Conservation (phyloP, 2,113 vertebrate genomes). For the Ochotona curzoniae region DNA sequence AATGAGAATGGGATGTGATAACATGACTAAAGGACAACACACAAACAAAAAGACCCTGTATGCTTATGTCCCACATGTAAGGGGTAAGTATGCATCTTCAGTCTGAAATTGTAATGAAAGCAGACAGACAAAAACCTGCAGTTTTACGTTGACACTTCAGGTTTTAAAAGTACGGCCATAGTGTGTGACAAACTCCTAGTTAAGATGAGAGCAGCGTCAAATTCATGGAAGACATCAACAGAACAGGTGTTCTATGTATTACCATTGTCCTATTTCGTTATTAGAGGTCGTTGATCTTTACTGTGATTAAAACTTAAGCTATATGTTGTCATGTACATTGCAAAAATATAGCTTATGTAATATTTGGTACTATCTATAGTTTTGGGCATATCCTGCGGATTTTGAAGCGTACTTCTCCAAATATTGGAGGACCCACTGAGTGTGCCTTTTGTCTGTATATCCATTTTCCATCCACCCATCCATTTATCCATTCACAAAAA, state of each 20-base stretch:
- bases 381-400: neutral
- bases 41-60: neutral
- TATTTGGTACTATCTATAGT: neutral
- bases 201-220: neutral
- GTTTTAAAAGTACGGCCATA: neutral
- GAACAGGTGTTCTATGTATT: neutral
- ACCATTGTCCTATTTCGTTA: neutral
- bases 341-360: neutral
- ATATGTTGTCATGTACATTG: too few species aligned
- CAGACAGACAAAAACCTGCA: neutral
- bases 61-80: too few species aligned
- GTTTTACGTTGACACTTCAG: neutral
- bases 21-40: neutral
- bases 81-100: neutral
- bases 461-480: too few species aligned
- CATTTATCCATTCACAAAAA: neutral
- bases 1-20: neutral
- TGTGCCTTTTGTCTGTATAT: neutral
- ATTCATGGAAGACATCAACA: neutral
- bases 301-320: too few species aligned
- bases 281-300: neutral
- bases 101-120: neutral
- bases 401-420: neutral
- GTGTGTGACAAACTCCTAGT: neutral
- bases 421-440: neutral